These are phyloP conservation scores for Spisula subtruncata DNA, from an alignment of 2,888 invertebrate species.

Conservation along the genomic window DNA sequence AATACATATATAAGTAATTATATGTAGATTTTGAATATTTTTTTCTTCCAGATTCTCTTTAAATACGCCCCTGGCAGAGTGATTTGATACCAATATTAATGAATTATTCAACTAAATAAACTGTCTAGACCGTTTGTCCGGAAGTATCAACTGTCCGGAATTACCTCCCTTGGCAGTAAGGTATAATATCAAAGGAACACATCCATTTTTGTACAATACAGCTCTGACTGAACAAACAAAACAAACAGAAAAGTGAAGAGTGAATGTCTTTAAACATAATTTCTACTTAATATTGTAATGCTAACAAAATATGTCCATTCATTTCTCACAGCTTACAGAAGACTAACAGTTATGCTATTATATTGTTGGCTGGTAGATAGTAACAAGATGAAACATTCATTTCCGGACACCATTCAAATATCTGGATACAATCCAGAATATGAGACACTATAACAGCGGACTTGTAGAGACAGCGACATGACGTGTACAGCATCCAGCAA, in stretches of 20 bases:
- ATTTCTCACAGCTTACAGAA: background rate
- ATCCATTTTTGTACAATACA: constrained; percentile 15
- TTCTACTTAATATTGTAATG: background rate
- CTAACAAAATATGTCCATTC: background rate
- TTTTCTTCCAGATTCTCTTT: too few species aligned
- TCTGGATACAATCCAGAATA: background rate
- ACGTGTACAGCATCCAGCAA: constrained; percentile 1
- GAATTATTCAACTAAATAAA: too few species aligned
- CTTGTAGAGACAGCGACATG: background rate
- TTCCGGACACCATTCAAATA: background rate
- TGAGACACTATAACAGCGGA: background rate
- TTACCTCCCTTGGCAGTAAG: too few species aligned
- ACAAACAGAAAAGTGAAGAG: background rate
- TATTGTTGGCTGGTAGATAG: background rate
- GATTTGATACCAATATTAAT: too few species aligned
- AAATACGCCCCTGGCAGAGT: too few species aligned
- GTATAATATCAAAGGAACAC: too few species aligned
- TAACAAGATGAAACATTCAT: background rate
- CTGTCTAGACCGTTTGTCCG: too few species aligned
- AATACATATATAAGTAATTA: too few species aligned
- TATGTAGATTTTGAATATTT: too few species aligned
- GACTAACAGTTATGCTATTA: background rate
- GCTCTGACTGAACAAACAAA: background rate
- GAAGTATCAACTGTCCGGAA: too few species aligned
- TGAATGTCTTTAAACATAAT: background rate